A percentile compares a stretch with the other conserved stretches of the same genome.
Evolutionary conservation across 2,888 invertebrate species (phyloP).

Genomic region (Drosophila ustulata): DNA sequence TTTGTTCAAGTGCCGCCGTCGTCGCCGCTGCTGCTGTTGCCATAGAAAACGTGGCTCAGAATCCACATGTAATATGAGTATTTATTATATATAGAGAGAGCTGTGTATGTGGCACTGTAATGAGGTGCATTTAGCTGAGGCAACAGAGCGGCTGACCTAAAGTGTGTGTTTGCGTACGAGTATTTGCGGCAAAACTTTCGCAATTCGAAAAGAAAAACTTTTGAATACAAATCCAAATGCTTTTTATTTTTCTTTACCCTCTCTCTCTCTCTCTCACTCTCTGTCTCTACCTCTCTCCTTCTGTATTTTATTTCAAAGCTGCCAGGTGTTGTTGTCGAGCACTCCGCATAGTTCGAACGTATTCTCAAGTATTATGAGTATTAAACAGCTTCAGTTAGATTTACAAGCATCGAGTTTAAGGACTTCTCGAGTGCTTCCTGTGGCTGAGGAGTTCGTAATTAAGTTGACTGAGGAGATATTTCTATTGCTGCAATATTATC

Average conservation of each 20-base stretch:
- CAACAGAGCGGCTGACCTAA: constrained; percentile 51
- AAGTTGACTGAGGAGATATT: neutral
- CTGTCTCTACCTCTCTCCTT: neutral
- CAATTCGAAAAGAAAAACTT: constrained; percentile 40
- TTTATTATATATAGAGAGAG: constrained; percentile 42
- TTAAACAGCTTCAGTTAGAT: neutral
- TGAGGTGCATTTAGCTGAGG: constrained; percentile 74
- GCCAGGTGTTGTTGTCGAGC: constrained; percentile 53
- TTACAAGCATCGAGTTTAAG: neutral
- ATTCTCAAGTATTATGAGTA: constrained; percentile 11
- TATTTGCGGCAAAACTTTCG: constrained; percentile 38
- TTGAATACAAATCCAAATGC: constrained; percentile 37
- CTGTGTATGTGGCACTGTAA: constrained; percentile 57
- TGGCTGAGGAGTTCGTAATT: neutral
- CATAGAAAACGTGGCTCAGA: constrained; percentile 68
- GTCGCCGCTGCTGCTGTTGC: constrained; percentile 41
- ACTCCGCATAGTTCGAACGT: constrained; percentile 9
- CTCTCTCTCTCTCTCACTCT: neutral
- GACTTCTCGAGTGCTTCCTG: neutral
- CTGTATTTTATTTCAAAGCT: constrained; percentile 3
- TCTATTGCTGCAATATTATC: neutral
- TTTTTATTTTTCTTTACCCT: constrained; percentile 6
- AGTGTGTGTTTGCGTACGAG: constrained; percentile 24
- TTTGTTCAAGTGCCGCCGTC: constrained; percentile 62
- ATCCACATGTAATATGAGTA: constrained; percentile 47